phyloP scores from a whole-genome alignment of 2,797 vertebrate genomes.

The Manis pentadactyla region DNA sequence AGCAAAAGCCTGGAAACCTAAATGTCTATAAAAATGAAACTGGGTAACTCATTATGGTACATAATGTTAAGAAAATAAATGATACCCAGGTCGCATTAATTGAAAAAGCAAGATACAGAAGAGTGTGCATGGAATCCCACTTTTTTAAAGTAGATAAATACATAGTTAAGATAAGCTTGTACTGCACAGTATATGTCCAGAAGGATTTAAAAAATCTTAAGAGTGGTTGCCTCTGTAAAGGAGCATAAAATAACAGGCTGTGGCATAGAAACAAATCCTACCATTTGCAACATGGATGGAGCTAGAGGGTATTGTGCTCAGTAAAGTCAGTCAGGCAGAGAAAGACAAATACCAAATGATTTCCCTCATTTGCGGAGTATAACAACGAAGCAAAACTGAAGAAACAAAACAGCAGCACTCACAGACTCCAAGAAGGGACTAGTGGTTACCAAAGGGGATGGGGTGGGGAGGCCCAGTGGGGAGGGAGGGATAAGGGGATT shows the following conservation, averaged over 20 bases:
- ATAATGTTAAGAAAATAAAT: neutral
- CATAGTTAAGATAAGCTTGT: neutral
- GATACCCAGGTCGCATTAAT: neutral
- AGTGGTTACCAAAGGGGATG: too few relatives aligned
- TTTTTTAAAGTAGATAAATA: neutral
- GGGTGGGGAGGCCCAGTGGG: too few relatives aligned
- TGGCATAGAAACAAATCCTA: too few relatives aligned
- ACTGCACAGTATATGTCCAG: neutral
- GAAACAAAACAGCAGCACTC: too few relatives aligned
- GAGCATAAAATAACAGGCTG: neutral
- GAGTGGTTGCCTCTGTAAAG: neutral
- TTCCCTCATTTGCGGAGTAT: too few relatives aligned
- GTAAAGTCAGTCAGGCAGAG: too few relatives aligned
- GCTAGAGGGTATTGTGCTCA: too few relatives aligned
- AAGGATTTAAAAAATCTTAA: neutral
- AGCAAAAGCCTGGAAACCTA: neutral
- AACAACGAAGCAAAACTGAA: too few relatives aligned
- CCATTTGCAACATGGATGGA: too few relatives aligned
- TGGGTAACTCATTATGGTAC: neutral
- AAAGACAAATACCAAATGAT: too few relatives aligned
- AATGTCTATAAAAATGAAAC: neutral
- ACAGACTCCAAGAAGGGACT: too few relatives aligned
- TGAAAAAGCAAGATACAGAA: neutral
- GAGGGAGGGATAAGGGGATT: too few relatives aligned
- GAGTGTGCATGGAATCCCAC: neutral